A percentile compares a stretch with the other conserved stretches of the same genome.
Evolutionary conservation across 2,113 vertebrate genomes (phyloP).

Genomic region (Drymodes brunneopygia): DNA sequence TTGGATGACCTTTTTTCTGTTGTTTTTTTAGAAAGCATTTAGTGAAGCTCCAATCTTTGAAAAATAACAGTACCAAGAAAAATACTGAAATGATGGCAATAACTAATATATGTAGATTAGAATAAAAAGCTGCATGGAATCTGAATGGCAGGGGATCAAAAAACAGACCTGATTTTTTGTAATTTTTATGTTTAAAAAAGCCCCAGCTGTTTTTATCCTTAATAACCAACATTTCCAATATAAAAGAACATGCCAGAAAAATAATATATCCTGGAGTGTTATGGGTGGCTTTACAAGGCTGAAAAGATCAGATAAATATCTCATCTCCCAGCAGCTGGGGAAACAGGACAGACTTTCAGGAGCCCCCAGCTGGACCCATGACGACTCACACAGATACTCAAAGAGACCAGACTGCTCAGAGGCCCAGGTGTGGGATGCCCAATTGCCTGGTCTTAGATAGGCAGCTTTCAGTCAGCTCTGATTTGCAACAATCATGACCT

Average conservation of each 20-base stretch:
- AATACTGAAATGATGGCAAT: neutral
- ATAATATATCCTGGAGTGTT: neutral
- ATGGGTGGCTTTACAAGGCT: neutral
- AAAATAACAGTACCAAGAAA: neutral
- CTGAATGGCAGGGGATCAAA: neutral
- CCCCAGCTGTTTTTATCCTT: neutral
- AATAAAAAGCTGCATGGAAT: neutral
- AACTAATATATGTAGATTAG: neutral
- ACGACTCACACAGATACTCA: neutral
- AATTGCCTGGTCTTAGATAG: neutral
- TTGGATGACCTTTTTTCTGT: neutral
- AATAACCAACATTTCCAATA: neutral
- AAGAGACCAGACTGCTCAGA: neutral
- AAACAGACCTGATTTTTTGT: neutral
- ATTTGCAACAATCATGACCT: neutral
- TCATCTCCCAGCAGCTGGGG: neutral
- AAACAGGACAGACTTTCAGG: neutral
- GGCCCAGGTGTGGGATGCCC: accelerated
- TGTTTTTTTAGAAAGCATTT: neutral
- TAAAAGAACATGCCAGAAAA: neutral
- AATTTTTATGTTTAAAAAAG: neutral
- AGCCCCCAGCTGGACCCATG: accelerated
- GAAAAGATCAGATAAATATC: neutral
- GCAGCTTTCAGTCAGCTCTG: accelerated
- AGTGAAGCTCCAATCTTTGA: neutral